Conservation (phyloP, 23 tunicate genomes). For the Styela plicata region DNA sequence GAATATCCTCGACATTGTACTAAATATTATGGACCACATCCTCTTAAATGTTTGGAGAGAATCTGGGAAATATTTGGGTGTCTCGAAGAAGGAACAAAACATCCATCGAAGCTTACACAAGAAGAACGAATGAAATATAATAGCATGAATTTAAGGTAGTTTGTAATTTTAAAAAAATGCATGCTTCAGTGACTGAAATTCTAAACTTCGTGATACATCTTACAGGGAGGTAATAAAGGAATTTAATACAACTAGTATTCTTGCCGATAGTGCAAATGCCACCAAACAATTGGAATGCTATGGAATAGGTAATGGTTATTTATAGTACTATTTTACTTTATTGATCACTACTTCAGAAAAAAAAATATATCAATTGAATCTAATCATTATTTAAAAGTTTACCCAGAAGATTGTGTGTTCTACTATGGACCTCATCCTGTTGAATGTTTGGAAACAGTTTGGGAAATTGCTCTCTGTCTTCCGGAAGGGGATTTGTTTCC, state of each 20-base stretch:
- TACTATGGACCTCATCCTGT: slow-evolving; percentile 15
- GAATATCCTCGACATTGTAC: slow-evolving; percentile 8
- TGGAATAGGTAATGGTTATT: slow-evolving; percentile 26
- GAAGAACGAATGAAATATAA: not conserved
- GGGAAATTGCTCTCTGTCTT: not conserved
- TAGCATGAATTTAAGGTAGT: slow-evolving; percentile 13
- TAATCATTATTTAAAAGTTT: not conserved
- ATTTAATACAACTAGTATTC: slow-evolving; percentile 6
- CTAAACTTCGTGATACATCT: not conserved
- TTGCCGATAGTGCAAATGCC: slow-evolving; percentile 10
- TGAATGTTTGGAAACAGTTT: not conserved
- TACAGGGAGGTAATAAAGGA: slow-evolving; percentile 11
- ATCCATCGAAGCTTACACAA: not conserved
- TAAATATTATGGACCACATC: slow-evolving; percentile 37
- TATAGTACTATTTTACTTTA: not conserved
- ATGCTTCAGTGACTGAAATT: no score
- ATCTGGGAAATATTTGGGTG: slow-evolving; percentile 20
- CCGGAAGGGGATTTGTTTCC: not conserved
- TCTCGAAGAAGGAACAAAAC: slow-evolving; percentile 16
- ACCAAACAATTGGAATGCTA: slow-evolving; percentile 23
- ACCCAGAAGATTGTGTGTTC: slow-evolving; percentile 10
- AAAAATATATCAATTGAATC: not conserved
- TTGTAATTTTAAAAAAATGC: no score
- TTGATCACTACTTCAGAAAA: no score
- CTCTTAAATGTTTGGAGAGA: slow-evolving; percentile 9